These are phyloP conservation scores for Sarcophaga subvicina DNA, from an alignment of 2,888 invertebrate genomes.

Conservation along the genomic window DNA sequence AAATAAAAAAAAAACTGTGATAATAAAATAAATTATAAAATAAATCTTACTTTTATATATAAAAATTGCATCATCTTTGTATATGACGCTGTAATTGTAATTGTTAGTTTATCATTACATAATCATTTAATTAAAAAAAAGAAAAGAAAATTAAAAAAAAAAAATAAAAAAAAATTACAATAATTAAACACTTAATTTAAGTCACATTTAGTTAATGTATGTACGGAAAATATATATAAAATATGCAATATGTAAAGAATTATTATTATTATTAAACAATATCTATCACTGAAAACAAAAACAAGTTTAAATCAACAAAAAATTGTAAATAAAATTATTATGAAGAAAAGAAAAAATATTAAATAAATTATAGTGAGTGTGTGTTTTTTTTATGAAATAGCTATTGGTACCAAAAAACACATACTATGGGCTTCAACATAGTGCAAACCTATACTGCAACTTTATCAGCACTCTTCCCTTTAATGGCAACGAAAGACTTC, in stretches of 20 bases:
- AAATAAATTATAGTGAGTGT: too few species aligned
- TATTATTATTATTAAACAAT: slow-evolving; percentile 36
- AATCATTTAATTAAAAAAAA: slow-evolving; percentile 54
- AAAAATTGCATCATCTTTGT: slow-evolving; percentile 37
- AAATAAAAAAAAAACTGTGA: slow-evolving; percentile 57
- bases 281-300: slow-evolving; percentile 25
- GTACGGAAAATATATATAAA: not conserved
- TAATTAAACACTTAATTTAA: slow-evolving; percentile 22
- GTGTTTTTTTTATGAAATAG: not conserved
- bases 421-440: too few species aligned
- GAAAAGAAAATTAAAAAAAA: slow-evolving; percentile 21
- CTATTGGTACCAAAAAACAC: not conserved
- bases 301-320: slow-evolving; percentile 38
- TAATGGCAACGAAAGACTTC: too few species aligned
- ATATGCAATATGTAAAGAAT: slow-evolving; percentile 59
- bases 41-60: slow-evolving; percentile 1
- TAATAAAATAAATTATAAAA: slow-evolving; percentile 59
- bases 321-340: slow-evolving; percentile 57
- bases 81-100: slow-evolving; percentile 26
- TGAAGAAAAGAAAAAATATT: slow-evolving; percentile 3
- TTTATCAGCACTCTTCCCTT: not conserved
- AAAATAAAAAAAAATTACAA: not conserved
- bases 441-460: too few species aligned
- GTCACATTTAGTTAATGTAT: slow-evolving; percentile 42
- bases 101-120: slow-evolving; percentile 55